These are phyloP conservation scores for Dromas ardeola DNA, from an alignment of 2,113 vertebrate species.

Conservation along the genomic window DNA sequence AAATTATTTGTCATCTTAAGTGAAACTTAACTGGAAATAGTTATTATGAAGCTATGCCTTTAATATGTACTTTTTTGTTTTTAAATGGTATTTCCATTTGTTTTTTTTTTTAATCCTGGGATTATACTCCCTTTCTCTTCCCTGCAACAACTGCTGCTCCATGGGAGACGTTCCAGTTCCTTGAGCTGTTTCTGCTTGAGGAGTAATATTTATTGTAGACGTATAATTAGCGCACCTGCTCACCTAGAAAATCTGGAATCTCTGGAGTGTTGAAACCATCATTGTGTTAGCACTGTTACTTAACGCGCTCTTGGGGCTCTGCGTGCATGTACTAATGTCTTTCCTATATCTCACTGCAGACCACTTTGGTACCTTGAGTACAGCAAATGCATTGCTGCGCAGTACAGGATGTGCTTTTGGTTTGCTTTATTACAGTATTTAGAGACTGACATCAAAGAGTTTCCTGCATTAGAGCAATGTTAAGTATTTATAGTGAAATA, in stretches of 20 bases:
- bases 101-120: background rate
- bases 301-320: background rate
- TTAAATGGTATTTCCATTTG: background rate
- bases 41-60: background rate
- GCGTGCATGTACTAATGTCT: background rate
- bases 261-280: constrained; percentile 11
- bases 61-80: background rate
- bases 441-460: background rate
- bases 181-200: constrained; percentile 1
- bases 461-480: constrained; percentile 23
- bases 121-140: background rate
- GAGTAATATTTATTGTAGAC: constrained; percentile 2
- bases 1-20: background rate
- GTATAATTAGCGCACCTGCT: constrained; percentile 31
- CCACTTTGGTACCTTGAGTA: background rate
- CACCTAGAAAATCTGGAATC: constrained; percentile 45
- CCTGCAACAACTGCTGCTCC: background rate
- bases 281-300: background rate
- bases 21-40: background rate
- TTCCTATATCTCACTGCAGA: background rate
- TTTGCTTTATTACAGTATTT: background rate
- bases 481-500: constrained; percentile 34
- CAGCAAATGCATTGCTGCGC: background rate
- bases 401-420: background rate
- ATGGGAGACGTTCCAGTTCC: constrained; percentile 12